Evolutionary conservation across 1,140 invertebrate genomes (phyloP), one percentile per base, ranked within the genome.

Genomic region (Drosophila erecta): DNA sequence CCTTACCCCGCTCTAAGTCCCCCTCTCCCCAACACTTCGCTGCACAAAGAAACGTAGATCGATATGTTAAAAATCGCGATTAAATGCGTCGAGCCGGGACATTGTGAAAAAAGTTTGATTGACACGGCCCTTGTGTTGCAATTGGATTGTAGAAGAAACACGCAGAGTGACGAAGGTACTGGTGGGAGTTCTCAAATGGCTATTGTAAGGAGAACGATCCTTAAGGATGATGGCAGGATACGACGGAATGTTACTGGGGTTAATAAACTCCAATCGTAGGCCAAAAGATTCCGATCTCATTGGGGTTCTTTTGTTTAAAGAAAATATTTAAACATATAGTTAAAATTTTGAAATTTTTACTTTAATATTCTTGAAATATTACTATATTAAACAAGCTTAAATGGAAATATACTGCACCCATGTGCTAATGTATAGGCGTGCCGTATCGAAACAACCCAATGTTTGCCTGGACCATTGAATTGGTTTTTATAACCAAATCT

Each of bases 61-160:
- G 72, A 79, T 89, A 87, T 87, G 83, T 83, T 87, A 89, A 87
- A 89, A 87, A 87, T 57, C 38, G 71, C 79, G 83, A 87, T 87
- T 83, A 87, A 87, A 87, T 83, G 84, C 83, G 76, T 79, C 74
- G 46, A 61, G 58, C 46, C 60, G 59, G 46, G 22, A 49, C 55
- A 58, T 72, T 79, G 71, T 78, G 75, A 83, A 83, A 83, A 75
- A 80, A 72, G 81, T 89, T 87, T 87, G 83, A 87, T 87, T 87
- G 83, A 87, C 83, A 89, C 74, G 58, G 57, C 76, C 79, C 85
- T 85, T 85, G 76, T 79, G 76, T 47, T 46, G 59, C 53, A 67
- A 67, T 66, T 53, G 73, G 67, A 69, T 73, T 71, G 55, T 35
- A 60, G 49, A 41, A 44, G 78, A 57, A 46, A 57, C 33, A 27